Conservation (phyloP, 2,888 invertebrate species). For the Stictocephala bisonia region DNA sequence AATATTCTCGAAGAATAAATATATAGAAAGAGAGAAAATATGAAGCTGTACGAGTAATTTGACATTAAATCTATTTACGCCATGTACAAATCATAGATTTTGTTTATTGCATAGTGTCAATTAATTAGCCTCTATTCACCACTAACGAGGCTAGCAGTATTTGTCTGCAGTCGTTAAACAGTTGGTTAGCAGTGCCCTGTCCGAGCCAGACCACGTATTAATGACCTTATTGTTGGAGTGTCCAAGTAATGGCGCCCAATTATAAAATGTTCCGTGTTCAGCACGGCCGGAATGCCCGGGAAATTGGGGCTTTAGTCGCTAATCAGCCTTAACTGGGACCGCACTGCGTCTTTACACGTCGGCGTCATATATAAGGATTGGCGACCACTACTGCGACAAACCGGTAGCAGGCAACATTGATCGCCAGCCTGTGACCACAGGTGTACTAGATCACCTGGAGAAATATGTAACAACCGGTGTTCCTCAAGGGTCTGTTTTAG, state of each 20-base stretch:
- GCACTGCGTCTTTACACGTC: conserved; percentile 6
- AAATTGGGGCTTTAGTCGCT: conserved; percentile 30
- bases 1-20: no score
- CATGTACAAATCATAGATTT: no score
- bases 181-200: not conserved
- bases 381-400: not conserved
- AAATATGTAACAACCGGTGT: no score
- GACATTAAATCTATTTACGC: no score
- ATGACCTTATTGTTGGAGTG: no score
- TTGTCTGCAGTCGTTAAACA: conserved; percentile 15
- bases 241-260: conserved; percentile 34
- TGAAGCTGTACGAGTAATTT: no score
- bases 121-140: no score
- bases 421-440: not conserved
- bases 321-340: conserved; percentile 15
- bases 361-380: conserved; percentile 22
- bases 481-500: no score
- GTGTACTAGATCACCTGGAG: no score
- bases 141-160: conserved; percentile 13
- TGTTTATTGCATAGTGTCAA: no score
- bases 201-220: conserved; percentile 7
- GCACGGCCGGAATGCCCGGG: conserved; percentile 9
- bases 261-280: conserved; percentile 4
- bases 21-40: no score
- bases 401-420: conserved; percentile 17